Evolutionary conservation across 1,140 invertebrate species (phyloP), one percentile per base, ranked within the genome.

Genomic region (Schlechtendalia chinensis): DNA sequence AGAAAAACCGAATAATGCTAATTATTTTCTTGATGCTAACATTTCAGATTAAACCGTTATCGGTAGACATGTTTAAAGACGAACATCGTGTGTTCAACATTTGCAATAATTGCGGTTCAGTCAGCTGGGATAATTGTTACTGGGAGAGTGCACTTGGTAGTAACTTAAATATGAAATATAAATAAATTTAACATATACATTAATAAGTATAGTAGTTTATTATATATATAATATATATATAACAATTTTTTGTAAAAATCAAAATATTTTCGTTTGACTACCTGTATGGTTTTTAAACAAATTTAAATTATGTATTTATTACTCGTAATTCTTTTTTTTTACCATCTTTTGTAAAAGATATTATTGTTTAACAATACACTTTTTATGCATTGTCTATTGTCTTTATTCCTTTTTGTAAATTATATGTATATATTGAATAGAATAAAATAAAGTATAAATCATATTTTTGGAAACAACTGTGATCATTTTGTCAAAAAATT

Each of bases 121-220:
- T 89, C 47, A 91, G 89, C 83, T 92, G 91, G 90, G 88, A 90
- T 82, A 90, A 90, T 1, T 86, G 85, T 0, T 89, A 91, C 83
- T 87, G 88, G 82, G 87, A 89, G 32, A 83, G 85, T 61, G 85
- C 87, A 5, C 80, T 89, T 1, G 83, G 84, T 47, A 84, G 84
- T 32, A 69, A 72, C 11, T 61, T 71, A 63, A 58, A 39, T 12
- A 79, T 79, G n/a, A 58, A 61, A 19, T 27, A 63, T 79, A 29
- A 50, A 58, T 59, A 39, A 75, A 75, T 59, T 54, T 24, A 17
- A 72, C 6, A 72, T 53, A 17, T 1, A n/a, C n/a, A 24, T 29
- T 71, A 10, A 29, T 32, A 24, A 19, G 2, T 32, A 63, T 10
- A 29, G 5, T 24, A n/a, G n/a, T n/a, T n/a, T n/a, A n/a, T n/a